Percentiles rank a stretch among this genome's conserved stretches.
Evolutionary conservation across 2,797 vertebrate genomes (phyloP).

Genomic region (Macroramphosus scolopax): DNA sequence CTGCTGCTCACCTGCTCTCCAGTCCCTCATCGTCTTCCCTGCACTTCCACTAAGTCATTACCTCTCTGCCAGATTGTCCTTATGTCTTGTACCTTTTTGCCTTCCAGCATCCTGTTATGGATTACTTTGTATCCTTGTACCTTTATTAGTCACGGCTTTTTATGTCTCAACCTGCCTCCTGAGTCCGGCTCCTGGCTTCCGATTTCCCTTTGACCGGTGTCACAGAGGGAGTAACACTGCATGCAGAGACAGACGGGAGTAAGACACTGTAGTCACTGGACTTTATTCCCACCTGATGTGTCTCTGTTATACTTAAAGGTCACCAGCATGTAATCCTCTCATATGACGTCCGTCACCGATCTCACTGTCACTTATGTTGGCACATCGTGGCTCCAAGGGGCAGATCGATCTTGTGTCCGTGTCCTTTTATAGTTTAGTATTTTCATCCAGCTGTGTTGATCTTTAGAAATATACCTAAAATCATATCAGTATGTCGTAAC

Average conservation of each 20-base stretch:
- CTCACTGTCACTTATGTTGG: not conserved
- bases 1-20: no score
- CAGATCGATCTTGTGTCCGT: constrained; percentile 6
- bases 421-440: constrained; percentile 8
- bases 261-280: not conserved
- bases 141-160: no score
- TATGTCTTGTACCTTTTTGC: no score
- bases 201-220: no score
- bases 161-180: no score
- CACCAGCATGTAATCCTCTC: not conserved
- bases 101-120: no score
- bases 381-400: constrained; percentile 1
- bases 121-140: no score
- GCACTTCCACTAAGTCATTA: no score
- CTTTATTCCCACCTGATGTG: not conserved
- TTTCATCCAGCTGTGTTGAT: not conserved
- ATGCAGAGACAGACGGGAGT: not conserved
- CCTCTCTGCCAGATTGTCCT: no score
- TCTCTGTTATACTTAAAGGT: not conserved
- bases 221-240: not conserved
- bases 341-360: not conserved
- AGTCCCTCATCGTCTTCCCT: no score
- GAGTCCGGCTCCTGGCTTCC: no score
- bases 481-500: constrained; percentile 2
- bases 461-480: not conserved